Evolutionary conservation across 2,113 vertebrate species (phyloP).

Genomic region (Atherinomorus stipes): DNA sequence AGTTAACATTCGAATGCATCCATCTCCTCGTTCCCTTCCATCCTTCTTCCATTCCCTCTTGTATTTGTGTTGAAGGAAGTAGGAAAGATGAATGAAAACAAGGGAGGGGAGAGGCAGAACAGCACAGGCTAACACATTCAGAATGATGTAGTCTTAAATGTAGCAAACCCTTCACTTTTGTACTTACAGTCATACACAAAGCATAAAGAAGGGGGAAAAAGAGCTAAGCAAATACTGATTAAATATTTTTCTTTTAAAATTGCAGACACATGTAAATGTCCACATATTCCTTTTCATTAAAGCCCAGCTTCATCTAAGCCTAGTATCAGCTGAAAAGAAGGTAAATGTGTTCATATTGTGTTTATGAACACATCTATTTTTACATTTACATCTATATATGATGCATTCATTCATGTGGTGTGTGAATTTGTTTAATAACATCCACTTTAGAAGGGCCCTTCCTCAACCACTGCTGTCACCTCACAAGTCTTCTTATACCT

Average conservation of each 20-base stretch:
- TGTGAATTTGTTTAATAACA: too few species aligned
- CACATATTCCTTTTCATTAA: background rate
- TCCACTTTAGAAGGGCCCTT: background rate
- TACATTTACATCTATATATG: too few species aligned
- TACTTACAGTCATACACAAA: background rate
- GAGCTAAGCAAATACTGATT: constrained; percentile 5
- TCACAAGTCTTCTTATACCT: too few species aligned
- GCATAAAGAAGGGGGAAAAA: background rate
- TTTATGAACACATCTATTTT: too few species aligned
- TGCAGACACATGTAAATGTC: too few species aligned
- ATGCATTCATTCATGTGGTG: too few species aligned
- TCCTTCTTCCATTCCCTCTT: constrained; percentile 19
- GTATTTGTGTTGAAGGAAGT: constrained; percentile 24
- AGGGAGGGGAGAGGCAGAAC: constrained; percentile 2
- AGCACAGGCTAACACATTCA: background rate
- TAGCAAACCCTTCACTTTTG: constrained; percentile 18
- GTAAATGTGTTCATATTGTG: background rate
- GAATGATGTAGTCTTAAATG: background rate
- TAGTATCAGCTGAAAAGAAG: background rate
- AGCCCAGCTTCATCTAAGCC: background rate
- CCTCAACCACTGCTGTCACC: background rate
- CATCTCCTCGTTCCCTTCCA: constrained; percentile 12
- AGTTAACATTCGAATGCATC: constrained; percentile 42
- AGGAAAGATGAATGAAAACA: background rate
- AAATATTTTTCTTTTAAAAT: too few species aligned